Evolutionary conservation across 2,797 vertebrate genomes (phyloP), one percentile per base, ranked within the genome.

Genomic region (Podarcis siculus): DNA sequence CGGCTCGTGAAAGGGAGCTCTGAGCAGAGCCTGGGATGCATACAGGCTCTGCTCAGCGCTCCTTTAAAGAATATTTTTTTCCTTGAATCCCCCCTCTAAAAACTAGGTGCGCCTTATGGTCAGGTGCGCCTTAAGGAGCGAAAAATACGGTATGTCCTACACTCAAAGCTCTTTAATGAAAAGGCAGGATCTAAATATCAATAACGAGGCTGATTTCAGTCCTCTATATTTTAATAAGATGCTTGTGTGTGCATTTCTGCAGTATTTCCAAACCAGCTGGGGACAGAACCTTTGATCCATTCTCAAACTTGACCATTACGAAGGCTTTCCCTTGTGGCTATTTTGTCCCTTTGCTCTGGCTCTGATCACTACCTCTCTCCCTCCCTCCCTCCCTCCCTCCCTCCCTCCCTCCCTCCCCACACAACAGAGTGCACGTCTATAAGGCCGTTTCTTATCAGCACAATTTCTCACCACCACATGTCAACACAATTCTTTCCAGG

Each of bases 401-500:
- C 49, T 55, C 49, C 1, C 49, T 15, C 49, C 0, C 13, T 15
- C 35, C 45, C 58, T 75, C 42, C 13, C n/a, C 58, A 10, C 30
- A 58, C 58, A 10, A 21, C 71, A 45, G 21, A 42, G 55, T 19
- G 35, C 25, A 83, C 79, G 58, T 86, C 61, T 55, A n/a, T 6
- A 39, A 32, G 30, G 32, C 73, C 61, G 0, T 82, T 81, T 55
- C 21, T 58, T 55, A 82, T 67, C 83, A n/a, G 72, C 42, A 39
- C 30, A 75, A 13, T 49, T 49, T 49, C 49, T 49, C 49, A 49
- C 49, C 49, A 4, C 3, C 45, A 82, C 61, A 58, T 39, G 61
- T 77, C 83, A 82, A 66, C 45, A 67, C 61, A 71, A 77, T 69
- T 85, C 45, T 86, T 32, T 42, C 79, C 49, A 55, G 69, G 77